Percentiles rank a stretch among this genome's conserved stretches.
phyloP scores from a whole-genome alignment of 30 jellyfish, hydroid and myxozoan genomes.

The Hydractinia symbiolongicarpus region DNA sequence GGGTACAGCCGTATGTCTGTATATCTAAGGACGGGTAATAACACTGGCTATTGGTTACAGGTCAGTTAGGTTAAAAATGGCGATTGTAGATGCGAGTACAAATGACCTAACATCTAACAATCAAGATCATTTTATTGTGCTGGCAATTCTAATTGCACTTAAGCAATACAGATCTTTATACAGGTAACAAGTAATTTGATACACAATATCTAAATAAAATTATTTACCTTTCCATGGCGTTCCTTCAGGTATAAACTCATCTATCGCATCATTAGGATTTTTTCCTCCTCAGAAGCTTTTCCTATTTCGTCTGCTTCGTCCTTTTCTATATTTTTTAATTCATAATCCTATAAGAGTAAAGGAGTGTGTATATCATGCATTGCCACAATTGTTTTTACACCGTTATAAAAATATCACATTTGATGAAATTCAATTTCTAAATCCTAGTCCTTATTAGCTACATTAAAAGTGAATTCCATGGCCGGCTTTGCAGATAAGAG shows the following conservation, averaged over 20 bases:
- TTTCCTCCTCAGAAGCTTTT: not conserved
- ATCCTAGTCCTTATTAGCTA: too few species aligned
- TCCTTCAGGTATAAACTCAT: constrained; percentile 37
- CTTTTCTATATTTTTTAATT: too few species aligned
- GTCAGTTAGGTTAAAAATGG: not conserved
- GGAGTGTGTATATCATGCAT: too few species aligned
- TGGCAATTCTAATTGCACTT: not conserved
- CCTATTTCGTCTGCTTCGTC: not conserved
- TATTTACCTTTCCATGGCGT: constrained; percentile 47
- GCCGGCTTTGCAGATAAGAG: too few species aligned
- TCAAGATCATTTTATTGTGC: not conserved
- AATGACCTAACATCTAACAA: not conserved
- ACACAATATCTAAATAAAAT: not conserved
- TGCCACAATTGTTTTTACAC: too few species aligned
- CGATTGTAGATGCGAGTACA: not conserved
- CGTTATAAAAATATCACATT: too few species aligned
- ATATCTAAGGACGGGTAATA: too few species aligned
- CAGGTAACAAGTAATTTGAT: not conserved
- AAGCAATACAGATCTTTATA: not conserved
- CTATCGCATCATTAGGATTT: constrained; percentile 55
- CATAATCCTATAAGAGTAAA: too few species aligned
- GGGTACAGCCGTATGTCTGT: too few species aligned
- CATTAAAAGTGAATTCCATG: too few species aligned
- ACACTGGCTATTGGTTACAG: too few species aligned
- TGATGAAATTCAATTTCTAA: too few species aligned